phyloP scores from a whole-genome alignment of 2,888 invertebrate genomes.

The Amblyteles armatorius region DNA sequence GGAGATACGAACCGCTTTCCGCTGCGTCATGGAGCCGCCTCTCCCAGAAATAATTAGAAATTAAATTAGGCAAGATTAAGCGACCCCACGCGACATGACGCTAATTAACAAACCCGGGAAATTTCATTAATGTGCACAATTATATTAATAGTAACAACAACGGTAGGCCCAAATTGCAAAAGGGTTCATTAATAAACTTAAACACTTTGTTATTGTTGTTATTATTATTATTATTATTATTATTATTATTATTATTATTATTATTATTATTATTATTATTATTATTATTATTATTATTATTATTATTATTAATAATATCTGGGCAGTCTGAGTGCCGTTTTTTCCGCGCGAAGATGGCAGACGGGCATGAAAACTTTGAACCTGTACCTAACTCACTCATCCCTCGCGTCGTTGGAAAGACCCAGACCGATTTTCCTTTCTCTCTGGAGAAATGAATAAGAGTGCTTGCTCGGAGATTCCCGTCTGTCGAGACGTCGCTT shows the following conservation, averaged over 20 bases:
- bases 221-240: constrained; percentile 8
- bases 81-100: constrained; percentile 48
- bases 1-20: not conserved
- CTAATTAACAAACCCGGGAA: constrained; percentile 61
- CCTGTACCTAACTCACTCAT: constrained; percentile 3
- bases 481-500: not conserved
- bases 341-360: constrained; percentile 16
- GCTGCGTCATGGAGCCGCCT: constrained; percentile 8
- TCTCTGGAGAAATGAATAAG: constrained; percentile 68
- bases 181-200: too few relatives aligned
- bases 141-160: constrained; percentile 36
- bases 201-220: not conserved
- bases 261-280: constrained; percentile 17
- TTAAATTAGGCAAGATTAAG: constrained; percentile 72
- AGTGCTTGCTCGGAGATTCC: constrained; percentile 58
- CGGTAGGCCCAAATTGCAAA: not conserved
- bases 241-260: constrained; percentile 4
- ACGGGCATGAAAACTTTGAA: constrained; percentile 46
- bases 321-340: constrained; percentile 25
- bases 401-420: not conserved
- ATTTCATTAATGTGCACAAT: constrained; percentile 56
- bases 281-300: constrained; percentile 17
- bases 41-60: constrained; percentile 64
- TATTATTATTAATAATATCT: constrained; percentile 13
- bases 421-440: constrained; percentile 53